These are phyloP conservation scores for Hyperoodon ampullatus DNA, from an alignment of 2,113 vertebrate genomes.

Conservation along the genomic window DNA sequence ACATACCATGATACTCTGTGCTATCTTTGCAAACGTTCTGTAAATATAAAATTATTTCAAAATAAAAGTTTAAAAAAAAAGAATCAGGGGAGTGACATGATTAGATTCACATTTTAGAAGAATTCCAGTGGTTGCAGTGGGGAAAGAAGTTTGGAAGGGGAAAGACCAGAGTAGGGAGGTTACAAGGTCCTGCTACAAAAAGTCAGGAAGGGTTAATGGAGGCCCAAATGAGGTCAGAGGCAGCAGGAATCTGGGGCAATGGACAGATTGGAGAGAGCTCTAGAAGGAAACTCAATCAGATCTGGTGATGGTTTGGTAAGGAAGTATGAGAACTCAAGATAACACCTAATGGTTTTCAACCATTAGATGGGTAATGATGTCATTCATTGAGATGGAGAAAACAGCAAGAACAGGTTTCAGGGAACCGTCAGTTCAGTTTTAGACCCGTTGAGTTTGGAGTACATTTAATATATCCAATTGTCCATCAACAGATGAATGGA, in stretches of 20 bases:
- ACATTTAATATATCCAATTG: neutral
- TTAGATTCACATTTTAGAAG: neutral
- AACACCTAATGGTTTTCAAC: neutral
- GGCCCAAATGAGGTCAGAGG: neutral
- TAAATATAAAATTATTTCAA: conserved; percentile 3
- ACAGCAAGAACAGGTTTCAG: neutral
- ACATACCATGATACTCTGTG: neutral
- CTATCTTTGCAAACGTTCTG: neutral
- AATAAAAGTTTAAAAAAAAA: neutral
- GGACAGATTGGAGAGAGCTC: neutral
- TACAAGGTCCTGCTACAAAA: neutral
- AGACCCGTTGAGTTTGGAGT: neutral
- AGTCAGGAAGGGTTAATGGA: neutral
- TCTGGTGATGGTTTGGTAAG: neutral
- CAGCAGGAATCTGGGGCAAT: neutral
- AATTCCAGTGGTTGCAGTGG: neutral
- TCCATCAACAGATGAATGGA: neutral
- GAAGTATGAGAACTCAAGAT: neutral
- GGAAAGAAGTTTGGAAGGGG: neutral
- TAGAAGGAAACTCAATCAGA: neutral
- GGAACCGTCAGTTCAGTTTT: neutral
- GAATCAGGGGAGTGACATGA: neutral
- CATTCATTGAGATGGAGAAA: neutral
- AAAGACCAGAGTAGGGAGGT: neutral
- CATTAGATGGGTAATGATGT: neutral